These are phyloP conservation scores for Staurois parvus DNA, from an alignment of 2,797 vertebrate species.

Conservation along the genomic window DNA sequence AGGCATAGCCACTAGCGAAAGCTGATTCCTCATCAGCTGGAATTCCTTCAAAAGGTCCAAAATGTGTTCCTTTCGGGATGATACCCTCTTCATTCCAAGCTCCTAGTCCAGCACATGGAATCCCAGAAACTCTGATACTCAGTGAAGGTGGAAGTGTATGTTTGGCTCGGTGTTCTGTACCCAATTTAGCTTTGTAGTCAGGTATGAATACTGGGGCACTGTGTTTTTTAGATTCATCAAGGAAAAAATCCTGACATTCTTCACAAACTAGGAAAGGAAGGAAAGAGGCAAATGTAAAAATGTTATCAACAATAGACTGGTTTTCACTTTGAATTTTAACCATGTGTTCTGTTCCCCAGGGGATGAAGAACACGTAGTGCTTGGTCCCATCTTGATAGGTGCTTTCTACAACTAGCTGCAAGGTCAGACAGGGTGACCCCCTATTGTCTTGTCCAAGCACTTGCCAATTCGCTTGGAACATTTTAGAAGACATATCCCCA, in stretches of 20 bases:
- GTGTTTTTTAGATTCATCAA: constrained; percentile 71
- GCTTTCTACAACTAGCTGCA: no score
- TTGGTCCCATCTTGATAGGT: no score
- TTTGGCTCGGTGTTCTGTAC: constrained; percentile 76
- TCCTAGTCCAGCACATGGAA: constrained; percentile 78
- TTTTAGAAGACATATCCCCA: no score
- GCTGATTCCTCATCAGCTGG: constrained; percentile 74
- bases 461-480: no score
- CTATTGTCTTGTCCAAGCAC: no score
- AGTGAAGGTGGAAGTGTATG: constrained; percentile 80
- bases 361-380: no score
- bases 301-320: no score
- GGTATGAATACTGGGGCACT: constrained; percentile 75
- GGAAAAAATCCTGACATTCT: constrained; percentile 75
- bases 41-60: constrained; percentile 66
- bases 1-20: constrained; percentile 70
- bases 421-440: no score
- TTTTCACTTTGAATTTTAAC: no score
- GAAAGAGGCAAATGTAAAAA: neutral
- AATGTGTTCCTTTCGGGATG: constrained; percentile 9
- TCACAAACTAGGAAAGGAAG: constrained; percentile 75
- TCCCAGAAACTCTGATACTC: constrained; percentile 77
- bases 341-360: no score
- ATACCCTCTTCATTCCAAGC: constrained; percentile 69
- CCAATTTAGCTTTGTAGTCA: constrained; percentile 74